Evolutionary conservation across 2,888 invertebrate species (phyloP), one percentile per base, ranked within the genome.

Genomic region (Brenthis daphne): DNA sequence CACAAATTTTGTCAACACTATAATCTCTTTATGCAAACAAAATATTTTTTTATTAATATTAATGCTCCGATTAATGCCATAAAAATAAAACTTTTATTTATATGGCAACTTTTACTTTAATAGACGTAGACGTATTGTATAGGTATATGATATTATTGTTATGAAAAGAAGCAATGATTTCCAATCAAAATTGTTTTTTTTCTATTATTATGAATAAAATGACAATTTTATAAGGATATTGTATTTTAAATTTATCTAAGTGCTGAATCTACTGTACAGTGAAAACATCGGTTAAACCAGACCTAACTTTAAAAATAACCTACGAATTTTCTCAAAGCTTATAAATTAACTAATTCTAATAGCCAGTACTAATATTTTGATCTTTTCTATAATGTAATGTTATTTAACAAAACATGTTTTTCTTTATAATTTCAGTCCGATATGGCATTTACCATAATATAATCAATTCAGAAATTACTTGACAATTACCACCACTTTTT

Each of bases 221-320:
- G 37, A 16, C 33, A 37, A 53, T 63, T 53, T 63, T 14, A 20
- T 63, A 20, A 16, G 53, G 16, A 43, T 37, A 53, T 51, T 53
- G 37, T 53, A 37, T 63, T 20, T 20, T 37, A 43, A 43, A 53
- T 37, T 54, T 55, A 61, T 50, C 65, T 71, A 69, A 61, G 71
- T 71, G 69, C 71, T 60, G 57, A 65, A 66, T 56, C 37, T 43
- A 43, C 37, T 67, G 64, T 68, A 68, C 68, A 68, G 68, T 68
- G 65, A 60, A 50, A 65, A 53, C 54, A 58, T 58, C 69, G 66
- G 69, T 69, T 54, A 64, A 16, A 69, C 69, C 69, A 55, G 69
- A 69, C 56, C 61, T 69, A 69, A 65, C 61, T 55, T 63, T 66
- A 56, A 50, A 43, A 37, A 51, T 64, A 57, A 48, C 24, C 64